Conservation (phyloP, 2,113 vertebrate species). For the Strix aluco region DNA sequence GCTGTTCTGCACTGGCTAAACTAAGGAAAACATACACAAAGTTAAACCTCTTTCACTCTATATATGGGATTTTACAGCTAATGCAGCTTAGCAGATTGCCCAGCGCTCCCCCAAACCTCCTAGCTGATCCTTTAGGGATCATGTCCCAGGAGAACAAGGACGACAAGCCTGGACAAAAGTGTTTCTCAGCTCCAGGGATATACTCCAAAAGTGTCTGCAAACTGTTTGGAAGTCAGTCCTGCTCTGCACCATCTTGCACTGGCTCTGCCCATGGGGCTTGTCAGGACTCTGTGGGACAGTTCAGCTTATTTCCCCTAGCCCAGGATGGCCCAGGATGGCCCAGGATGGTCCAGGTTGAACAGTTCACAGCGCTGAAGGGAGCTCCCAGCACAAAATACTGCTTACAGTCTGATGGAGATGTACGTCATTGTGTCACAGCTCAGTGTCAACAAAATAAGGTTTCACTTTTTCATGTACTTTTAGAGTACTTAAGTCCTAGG, state of each 20-base stretch:
- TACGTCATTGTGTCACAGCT: neutral
- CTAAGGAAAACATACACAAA: neutral
- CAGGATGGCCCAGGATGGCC: neutral
- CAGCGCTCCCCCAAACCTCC: neutral
- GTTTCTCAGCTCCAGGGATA: neutral
- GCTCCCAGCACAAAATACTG: neutral
- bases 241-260: neutral
- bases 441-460: neutral
- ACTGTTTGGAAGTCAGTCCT: neutral
- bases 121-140: neutral
- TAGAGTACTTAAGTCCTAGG: neutral
- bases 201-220: neutral
- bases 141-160: neutral
- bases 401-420: neutral
- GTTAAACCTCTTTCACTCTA: slow-evolving; percentile 19
- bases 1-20: slow-evolving; percentile 21
- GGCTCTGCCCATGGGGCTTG: neutral
- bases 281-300: neutral
- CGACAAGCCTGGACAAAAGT: neutral
- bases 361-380: accelerated
- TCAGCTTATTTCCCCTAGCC: neutral
- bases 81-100: neutral
- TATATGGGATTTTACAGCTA: slow-evolving; percentile 38
- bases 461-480: neutral
- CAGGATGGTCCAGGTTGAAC: neutral